Evolutionary conservation across 2,113 vertebrate genomes (phyloP).

Genomic region (Atlantisia rogersi): DNA sequence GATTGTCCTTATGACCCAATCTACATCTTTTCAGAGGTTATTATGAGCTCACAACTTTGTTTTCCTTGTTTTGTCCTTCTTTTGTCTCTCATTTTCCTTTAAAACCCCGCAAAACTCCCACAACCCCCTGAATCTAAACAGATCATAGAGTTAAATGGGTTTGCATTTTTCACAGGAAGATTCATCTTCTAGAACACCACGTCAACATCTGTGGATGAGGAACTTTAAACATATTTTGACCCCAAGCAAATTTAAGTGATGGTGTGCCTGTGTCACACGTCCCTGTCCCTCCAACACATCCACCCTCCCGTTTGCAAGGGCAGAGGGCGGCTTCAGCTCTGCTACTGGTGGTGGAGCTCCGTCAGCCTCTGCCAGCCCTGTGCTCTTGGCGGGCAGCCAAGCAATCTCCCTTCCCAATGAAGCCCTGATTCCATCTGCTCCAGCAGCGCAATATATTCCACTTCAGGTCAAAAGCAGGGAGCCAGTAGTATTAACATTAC

Average conservation of each 20-base stretch:
- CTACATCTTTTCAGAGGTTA: background rate
- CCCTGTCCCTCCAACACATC: background rate
- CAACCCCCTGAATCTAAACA: background rate
- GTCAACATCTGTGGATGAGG: conserved; percentile 39
- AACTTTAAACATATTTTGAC: conserved; percentile 9
- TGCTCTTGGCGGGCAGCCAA: conserved; percentile 73
- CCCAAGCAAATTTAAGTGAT: background rate
- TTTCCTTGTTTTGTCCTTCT: background rate
- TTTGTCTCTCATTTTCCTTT: conserved; percentile 8
- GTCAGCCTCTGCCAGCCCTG: conserved; percentile 39
- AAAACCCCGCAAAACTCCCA: too few species aligned
- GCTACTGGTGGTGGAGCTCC: background rate
- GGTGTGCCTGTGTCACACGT: background rate
- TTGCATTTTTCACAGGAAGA: conserved; percentile 16
- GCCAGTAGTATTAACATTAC: conserved; percentile 82
- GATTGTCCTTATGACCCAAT: background rate
- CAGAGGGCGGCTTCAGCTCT: background rate
- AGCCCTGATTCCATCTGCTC: conserved; percentile 82
- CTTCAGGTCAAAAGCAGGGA: conserved; percentile 84
- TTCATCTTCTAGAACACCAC: background rate
- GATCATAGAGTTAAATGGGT: background rate
- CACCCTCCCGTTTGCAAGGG: background rate
- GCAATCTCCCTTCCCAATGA: conserved; percentile 72
- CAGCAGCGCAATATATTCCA: conserved; percentile 77
- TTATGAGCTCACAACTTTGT: conserved; percentile 34